Evolutionary conservation across 1,140 invertebrate species (phyloP), one percentile per base, ranked within the genome.

Genomic region (Brachionus asplanchnoidis): DNA sequence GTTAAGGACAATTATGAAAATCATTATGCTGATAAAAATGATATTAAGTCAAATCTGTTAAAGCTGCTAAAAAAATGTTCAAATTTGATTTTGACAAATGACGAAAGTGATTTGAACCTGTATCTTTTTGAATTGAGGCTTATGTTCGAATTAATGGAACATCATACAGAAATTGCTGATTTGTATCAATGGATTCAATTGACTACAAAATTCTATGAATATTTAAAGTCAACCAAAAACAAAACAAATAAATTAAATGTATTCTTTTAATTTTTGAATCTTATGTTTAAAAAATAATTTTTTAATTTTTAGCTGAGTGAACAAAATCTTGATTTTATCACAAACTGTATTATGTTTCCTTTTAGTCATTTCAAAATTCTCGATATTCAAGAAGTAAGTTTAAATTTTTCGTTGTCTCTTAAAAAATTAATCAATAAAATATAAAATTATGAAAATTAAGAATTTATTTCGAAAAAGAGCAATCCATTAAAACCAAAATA

Each of bases 151-250:
- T 14, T 77, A 5, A 77, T 77, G 73, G 73, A 46, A 23, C 46
- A 50, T 1, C 42, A 77, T 77, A 12, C 11, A 3, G 44, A 77
- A n/a, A 26, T 50, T n/a, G 23, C 23, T 5, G 73, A 77, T 28
- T 50, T 77, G 42, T 77, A 77, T 50, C 73, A 77, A 77, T 77
- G 73, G 73, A 28, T 77, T 1, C 73, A 77, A 28, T 50, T 77
- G 42, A 50, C 44, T 12, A 77, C 42, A 9, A 77, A 77, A n/a
- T 77, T 77, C n/a, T 77, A 77, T 32, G 73, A 77, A 11, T 17
- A 77, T 46, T 50, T 77, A 50, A 77, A 77, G 32, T 77, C 44
- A 26, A 28, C 46, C 7, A 77, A 77, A 23, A 77, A 44, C 8
- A 77, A 77, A 53, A 53, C 73, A 50, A 77, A 53, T 77, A 44